Base-by-base conservation (phyloP, 2,888 invertebrate species). In the Gordius sp. region DNA sequence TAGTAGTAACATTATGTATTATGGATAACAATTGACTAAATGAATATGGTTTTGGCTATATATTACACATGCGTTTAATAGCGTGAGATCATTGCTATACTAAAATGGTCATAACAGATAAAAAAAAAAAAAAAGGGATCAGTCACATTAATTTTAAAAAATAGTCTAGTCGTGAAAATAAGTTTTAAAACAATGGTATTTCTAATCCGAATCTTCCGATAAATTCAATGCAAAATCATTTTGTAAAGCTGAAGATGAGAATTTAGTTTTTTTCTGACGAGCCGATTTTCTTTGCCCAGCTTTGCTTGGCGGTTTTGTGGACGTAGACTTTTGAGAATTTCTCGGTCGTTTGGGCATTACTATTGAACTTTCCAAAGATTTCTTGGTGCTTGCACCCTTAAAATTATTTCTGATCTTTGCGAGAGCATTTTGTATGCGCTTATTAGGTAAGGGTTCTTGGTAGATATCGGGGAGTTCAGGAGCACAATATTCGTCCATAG, bases 151-250 rank as follows among this genome's bases (percentile, higher is more conserved):
- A n/a, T n/a, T n/a, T n/a, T n/a, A n/a, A n/a, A n/a, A n/a, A n/a
- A n/a, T n/a, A n/a, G n/a, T n/a, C n/a, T n/a, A n/a, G n/a, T n/a
- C n/a, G n/a, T n/a, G n/a, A n/a, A n/a, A n/a, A n/a, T n/a, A n/a
- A n/a, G n/a, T n/a, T n/a, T n/a, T n/a, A n/a, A n/a, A n/a, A n/a
- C n/a, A n/a, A n/a, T n/a, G n/a, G n/a, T 33, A 33, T 33, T 33
- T 33, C n/a, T 33, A 33, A 33, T 33, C 39, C n/a, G 47, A 47
- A 4, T 47, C 16, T 20, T 47, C 47, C 47, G 47, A 47, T 4
- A 47, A 20, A 20, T 47, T 47, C 13, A 47, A 23, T 4, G 13
- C 47, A 47, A 47, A 47, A n/a, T 47, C 47, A 20, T 47, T 47
- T 47, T 8, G 16, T 4, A 47, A 23, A 47, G 47, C 13, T 4